Evolutionary conservation across 2,113 vertebrate species (phyloP).

Genomic region (Carollia perspicillata): DNA sequence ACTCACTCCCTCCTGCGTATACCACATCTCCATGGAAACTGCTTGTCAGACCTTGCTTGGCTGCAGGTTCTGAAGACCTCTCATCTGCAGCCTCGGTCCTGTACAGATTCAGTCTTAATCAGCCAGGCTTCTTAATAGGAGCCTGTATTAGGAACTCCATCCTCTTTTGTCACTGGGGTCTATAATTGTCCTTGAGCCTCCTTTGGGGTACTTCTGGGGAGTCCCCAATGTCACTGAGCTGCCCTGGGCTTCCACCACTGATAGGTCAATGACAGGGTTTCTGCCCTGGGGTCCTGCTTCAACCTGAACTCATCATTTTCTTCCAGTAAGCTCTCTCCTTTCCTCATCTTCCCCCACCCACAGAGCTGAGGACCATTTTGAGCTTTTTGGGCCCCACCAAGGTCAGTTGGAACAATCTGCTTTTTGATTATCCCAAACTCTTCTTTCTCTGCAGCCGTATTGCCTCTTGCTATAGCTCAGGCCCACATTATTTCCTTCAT

Average conservation of each 20-base stretch:
- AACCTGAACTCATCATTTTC: neutral
- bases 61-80: constrained; percentile 71
- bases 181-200: neutral
- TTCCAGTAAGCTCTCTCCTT: neutral
- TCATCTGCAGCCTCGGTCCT: constrained; percentile 46
- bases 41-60: constrained; percentile 63
- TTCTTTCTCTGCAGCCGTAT: neutral
- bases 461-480: neutral
- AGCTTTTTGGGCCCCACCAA: neutral
- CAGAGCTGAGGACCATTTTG: neutral
- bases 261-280: neutral
- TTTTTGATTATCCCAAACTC: neutral
- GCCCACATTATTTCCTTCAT: neutral
- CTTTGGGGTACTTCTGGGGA: neutral
- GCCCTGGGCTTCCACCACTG: neutral
- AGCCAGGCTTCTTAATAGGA: neutral
- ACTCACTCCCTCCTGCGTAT: constrained; percentile 46
- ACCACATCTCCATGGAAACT: constrained; percentile 71
- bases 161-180: neutral
- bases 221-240: neutral
- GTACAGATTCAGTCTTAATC: constrained; percentile 26
- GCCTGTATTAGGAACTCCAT: neutral
- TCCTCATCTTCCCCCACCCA: neutral
- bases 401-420: neutral
- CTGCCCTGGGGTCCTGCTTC: neutral